These are phyloP conservation scores for Lampris incognitus DNA, from an alignment of 2,113 vertebrate genomes.

Conservation along the genomic window DNA sequence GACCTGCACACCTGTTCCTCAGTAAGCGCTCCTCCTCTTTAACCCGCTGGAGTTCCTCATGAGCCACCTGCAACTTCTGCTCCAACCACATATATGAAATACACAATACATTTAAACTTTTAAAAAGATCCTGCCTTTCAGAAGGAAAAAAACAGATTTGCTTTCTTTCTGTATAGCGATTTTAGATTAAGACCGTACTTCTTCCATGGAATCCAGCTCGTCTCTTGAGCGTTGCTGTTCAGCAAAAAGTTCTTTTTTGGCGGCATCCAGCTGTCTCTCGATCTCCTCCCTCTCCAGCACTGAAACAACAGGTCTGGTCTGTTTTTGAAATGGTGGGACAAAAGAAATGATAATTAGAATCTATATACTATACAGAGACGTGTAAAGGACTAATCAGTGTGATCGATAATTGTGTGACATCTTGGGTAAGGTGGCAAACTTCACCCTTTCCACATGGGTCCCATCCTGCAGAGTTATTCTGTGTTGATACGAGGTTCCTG, in stretches of 20 bases:
- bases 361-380: not conserved
- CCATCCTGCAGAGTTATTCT: slow-evolving; percentile 16
- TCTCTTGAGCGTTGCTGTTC: slow-evolving; percentile 75
- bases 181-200: slow-evolving; percentile 63
- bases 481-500: slow-evolving; percentile 11
- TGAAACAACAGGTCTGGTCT: slow-evolving; percentile 52
- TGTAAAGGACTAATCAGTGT: not conserved
- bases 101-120: not conserved
- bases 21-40: slow-evolving; percentile 64
- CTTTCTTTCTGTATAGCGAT: not conserved
- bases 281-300: slow-evolving; percentile 79
- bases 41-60: slow-evolving; percentile 74
- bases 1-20: slow-evolving; percentile 64
- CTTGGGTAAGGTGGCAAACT: not conserved
- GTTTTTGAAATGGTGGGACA: slow-evolving; percentile 28
- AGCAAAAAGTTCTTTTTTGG: slow-evolving; percentile 78
- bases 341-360: not conserved
- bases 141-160: not conserved
- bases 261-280: slow-evolving; percentile 72
- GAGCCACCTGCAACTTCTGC: slow-evolving; percentile 80
- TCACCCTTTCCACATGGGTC: slow-evolving; percentile 31
- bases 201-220: slow-evolving; percentile 75
- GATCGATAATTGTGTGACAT: not conserved
- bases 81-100: slow-evolving; percentile 15
- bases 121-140: not conserved